phyloP scores from a whole-genome alignment of 1,140 invertebrate species.

The Ceratosolen solmsi region DNA sequence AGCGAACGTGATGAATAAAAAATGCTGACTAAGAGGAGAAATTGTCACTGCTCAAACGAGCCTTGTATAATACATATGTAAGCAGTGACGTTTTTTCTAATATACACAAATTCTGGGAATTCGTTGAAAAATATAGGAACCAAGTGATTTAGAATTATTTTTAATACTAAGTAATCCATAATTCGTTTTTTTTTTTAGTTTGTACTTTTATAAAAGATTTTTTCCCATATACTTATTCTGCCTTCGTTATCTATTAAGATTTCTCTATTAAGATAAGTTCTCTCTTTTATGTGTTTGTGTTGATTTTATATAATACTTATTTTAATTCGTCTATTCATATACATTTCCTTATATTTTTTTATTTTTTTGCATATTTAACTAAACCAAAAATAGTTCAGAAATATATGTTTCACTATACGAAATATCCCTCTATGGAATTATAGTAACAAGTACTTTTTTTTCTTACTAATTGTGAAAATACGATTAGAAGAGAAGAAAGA shows the following conservation, averaged over 20 bases:
- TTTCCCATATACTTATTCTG: background rate
- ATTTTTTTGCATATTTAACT: too few relatives aligned
- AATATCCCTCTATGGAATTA: too few relatives aligned
- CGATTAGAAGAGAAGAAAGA: too few relatives aligned
- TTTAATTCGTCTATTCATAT: too few relatives aligned
- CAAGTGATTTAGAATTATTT: background rate
- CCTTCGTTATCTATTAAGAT: background rate
- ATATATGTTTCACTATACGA: too few relatives aligned
- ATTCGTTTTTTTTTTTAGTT: background rate
- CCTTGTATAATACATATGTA: background rate
- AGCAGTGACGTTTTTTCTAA: background rate
- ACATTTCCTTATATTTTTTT: too few relatives aligned
- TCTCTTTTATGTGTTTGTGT: too few relatives aligned
- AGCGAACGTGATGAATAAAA: background rate
- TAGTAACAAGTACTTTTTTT: too few relatives aligned
- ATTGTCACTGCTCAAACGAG: too few relatives aligned
- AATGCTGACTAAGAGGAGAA: background rate
- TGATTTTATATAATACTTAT: too few relatives aligned
- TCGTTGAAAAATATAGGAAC: background rate
- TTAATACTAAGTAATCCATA: background rate
- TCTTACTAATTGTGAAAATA: too few relatives aligned
- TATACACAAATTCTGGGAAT: background rate
- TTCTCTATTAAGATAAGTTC: background rate
- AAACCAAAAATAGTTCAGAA: too few relatives aligned
- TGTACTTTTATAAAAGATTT: background rate